Conservation (phyloP, 2,888 invertebrate genomes). For the Hypomecis atomaria region DNA sequence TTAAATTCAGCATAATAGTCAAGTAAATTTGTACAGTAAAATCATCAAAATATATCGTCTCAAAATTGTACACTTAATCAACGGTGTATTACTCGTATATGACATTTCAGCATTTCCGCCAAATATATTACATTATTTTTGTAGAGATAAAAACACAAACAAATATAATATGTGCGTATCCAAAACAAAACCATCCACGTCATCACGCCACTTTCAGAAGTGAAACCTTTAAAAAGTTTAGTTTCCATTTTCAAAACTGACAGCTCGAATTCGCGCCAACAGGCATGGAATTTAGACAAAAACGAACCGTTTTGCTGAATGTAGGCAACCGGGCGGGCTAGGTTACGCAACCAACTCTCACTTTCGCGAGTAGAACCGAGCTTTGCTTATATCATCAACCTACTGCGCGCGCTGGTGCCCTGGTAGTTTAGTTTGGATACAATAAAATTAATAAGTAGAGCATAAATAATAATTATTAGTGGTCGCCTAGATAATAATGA, state of each 20-base stretch:
- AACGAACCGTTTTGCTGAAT: constrained; percentile 33
- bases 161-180: constrained; percentile 17
- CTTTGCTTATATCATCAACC: constrained; percentile 70
- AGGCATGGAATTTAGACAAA: constrained; percentile 36
- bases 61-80: no score
- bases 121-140: no score
- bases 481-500: background rate
- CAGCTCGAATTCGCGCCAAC: constrained; percentile 33
- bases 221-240: constrained; percentile 32
- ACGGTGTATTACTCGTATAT: no score
- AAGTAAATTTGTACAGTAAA: no score
- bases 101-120: no score
- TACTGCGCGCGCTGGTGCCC: constrained; percentile 59
- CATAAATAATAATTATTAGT: constrained; percentile 10
- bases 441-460: constrained; percentile 35
- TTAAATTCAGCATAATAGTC: no score
- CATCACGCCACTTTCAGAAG: constrained; percentile 31
- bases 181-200: constrained; percentile 25
- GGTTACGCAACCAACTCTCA: constrained; percentile 81
- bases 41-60: no score
- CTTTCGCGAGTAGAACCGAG: constrained; percentile 75
- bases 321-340: constrained; percentile 66
- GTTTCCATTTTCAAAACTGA: constrained; percentile 37
- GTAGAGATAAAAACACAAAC: background rate
- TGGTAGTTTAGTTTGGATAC: constrained; percentile 52